Conservation (phyloP, 2,113 vertebrate species). For the Hemiprocne comata region DNA sequence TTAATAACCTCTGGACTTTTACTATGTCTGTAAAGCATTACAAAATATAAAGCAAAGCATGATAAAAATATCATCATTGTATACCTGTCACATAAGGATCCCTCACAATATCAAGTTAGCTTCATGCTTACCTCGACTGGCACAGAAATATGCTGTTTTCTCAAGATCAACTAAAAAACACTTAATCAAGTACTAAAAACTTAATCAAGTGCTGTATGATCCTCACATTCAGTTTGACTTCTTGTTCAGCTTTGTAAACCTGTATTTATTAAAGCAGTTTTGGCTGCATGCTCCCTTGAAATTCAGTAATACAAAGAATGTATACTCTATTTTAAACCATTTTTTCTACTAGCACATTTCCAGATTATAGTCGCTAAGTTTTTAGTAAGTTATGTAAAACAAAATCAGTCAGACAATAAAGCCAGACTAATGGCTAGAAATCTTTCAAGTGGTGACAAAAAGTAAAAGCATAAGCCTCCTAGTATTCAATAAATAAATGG, state of each 20-base stretch:
- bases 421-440: background rate
- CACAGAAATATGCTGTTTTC: background rate
- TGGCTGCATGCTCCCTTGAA: background rate
- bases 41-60: background rate
- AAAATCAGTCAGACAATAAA: conserved; percentile 2
- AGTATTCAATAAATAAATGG: conserved; percentile 18
- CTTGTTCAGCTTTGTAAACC: background rate
- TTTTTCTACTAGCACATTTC: background rate
- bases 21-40: background rate
- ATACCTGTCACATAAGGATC: background rate
- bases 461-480: background rate
- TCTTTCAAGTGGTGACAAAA: background rate
- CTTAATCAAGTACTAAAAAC: background rate
- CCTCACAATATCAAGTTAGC: background rate
- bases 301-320: background rate
- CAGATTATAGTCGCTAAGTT: background rate
- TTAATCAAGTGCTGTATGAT: background rate
- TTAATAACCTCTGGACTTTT: background rate
- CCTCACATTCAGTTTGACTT: background rate
- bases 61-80: background rate
- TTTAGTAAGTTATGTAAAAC: conserved; percentile 2
- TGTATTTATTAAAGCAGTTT: background rate
- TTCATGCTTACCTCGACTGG: background rate
- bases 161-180: background rate
- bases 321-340: background rate